phyloP scores from a whole-genome alignment of 2,797 vertebrate species.

The Sebastes hubbsi region DNA sequence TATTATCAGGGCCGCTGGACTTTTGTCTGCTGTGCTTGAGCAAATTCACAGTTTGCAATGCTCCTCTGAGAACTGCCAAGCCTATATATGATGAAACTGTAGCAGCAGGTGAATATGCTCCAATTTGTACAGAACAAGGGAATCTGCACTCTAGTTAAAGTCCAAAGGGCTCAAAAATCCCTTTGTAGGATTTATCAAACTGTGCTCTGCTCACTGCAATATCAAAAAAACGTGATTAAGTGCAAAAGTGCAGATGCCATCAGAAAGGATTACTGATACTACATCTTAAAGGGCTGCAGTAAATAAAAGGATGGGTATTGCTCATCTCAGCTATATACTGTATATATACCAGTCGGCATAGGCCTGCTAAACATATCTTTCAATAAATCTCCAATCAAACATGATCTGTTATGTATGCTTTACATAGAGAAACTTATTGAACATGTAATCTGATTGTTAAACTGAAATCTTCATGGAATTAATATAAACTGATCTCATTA shows the following conservation, averaged over 20 bases:
- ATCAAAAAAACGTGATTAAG: constrained; percentile 24
- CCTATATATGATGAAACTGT: neutral
- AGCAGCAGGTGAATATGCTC: constrained; percentile 21
- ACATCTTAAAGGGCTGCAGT: neutral
- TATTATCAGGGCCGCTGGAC: constrained; percentile 13
- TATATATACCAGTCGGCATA: neutral
- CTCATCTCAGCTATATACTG: neutral
- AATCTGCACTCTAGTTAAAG: constrained; percentile 25
- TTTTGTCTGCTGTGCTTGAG: constrained; percentile 28
- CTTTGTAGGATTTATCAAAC: constrained; percentile 21
- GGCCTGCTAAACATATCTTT: neutral
- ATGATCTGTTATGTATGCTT: neutral
- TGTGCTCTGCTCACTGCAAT: constrained; percentile 6
- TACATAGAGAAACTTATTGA: neutral
- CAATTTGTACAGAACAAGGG: constrained; percentile 21
- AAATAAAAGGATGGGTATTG: neutral
- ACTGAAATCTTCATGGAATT: neutral
- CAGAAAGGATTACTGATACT: constrained; percentile 10
- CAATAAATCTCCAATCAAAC: neutral
- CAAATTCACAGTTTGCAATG: constrained; percentile 22
- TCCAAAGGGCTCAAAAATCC: constrained; percentile 26
- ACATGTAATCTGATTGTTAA: neutral
- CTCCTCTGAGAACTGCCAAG: constrained; percentile 13
- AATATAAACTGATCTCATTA: neutral
- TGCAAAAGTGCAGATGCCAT: constrained; percentile 12